A percentile compares a stretch with the other conserved stretches of the same genome.
Conservation (phyloP, 1,140 invertebrate species). For the Macrobrachium nipponense region DNA sequence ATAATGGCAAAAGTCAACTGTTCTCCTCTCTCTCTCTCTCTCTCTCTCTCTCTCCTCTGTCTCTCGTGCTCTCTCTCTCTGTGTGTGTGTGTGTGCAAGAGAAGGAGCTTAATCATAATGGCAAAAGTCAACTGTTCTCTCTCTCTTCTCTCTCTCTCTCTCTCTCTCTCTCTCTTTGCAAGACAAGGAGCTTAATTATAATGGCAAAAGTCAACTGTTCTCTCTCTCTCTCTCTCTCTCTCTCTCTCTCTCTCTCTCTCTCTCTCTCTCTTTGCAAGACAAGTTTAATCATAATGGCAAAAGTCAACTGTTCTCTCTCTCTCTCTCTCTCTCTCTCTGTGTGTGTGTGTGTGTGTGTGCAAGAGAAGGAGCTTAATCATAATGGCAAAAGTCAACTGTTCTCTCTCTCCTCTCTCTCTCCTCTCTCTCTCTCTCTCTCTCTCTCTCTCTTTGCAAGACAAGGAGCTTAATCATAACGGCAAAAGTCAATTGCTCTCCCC, state of each 20-base stretch:
- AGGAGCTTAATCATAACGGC: neutral
- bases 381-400: too few species aligned
- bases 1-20: neutral
- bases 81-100: too few species aligned
- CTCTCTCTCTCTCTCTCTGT: conserved; percentile 19
- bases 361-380: too few species aligned
- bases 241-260: conserved; percentile 16
- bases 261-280: neutral
- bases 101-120: too few species aligned
- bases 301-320: neutral
- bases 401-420: too few species aligned
- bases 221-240: neutral
- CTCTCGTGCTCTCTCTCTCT: too few species aligned
- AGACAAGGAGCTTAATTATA: neutral
- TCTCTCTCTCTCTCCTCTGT: too few species aligned
- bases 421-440: conserved; percentile 2
- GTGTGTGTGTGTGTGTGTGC: too few species aligned
- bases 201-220: neutral
- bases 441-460: neutral
- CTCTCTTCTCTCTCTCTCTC: conserved; percentile 1
- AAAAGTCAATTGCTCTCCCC: too few species aligned
- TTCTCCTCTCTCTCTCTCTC: neutral
- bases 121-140: too few species aligned
- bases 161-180: conserved; percentile 14
- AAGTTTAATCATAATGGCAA: neutral